Evolutionary conservation across 2,888 invertebrate genomes (phyloP).

Genomic region (Aproaerema taeniolella): DNA sequence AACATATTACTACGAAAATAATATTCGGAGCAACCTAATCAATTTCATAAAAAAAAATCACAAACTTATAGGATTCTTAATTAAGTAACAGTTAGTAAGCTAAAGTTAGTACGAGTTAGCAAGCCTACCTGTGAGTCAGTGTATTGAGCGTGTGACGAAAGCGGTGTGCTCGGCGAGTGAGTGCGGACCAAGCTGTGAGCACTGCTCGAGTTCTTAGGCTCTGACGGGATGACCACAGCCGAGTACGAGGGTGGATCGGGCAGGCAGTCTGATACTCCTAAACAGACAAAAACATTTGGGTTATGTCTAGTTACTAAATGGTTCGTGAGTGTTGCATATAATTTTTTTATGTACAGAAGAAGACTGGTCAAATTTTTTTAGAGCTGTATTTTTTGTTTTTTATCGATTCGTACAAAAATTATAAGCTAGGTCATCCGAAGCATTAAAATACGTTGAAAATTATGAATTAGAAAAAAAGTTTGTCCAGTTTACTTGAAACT

Average conservation of each 20-base stretch:
- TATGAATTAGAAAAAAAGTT: no score
- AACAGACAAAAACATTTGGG: constrained; percentile 13
- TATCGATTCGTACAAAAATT: no score
- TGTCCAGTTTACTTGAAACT: no score
- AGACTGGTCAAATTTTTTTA: no score
- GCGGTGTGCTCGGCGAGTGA: constrained; percentile 52
- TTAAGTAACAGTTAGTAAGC: background rate
- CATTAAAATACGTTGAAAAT: no score
- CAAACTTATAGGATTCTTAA: background rate
- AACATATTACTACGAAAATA: no score
- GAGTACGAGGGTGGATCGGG: constrained; percentile 65
- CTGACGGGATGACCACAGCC: constrained; percentile 44
- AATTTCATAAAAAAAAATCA: background rate
- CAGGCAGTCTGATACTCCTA: constrained; percentile 50
- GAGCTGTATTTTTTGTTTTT: no score
- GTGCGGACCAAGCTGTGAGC: constrained; percentile 54
- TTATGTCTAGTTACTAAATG: background rate
- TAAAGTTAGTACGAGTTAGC: background rate
- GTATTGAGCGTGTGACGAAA: constrained; percentile 48
- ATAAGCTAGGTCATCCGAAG: no score
- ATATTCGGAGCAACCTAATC: no score
- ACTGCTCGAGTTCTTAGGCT: constrained; percentile 53
- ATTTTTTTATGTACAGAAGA: no score
- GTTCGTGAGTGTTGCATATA: no score
- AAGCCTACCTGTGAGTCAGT: constrained; percentile 55